Evolutionary conservation across 64 coral and sea anemone species (phyloP).

Genomic region (Anthopleura sola): DNA sequence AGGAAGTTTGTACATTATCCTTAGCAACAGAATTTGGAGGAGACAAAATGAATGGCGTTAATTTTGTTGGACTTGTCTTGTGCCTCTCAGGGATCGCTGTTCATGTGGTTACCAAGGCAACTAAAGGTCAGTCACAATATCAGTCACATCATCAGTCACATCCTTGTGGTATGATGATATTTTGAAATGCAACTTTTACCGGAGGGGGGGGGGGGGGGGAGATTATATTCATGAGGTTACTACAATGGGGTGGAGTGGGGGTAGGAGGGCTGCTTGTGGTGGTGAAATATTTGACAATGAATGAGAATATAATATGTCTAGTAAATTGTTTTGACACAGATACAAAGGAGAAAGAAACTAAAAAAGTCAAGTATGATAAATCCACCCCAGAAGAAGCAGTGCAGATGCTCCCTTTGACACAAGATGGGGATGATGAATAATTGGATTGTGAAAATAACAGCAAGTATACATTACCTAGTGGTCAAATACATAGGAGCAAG

Average conservation of each 20-base stretch:
- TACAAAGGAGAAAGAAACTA: background rate
- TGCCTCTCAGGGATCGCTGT: slow-evolving; percentile 83
- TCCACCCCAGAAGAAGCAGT: slow-evolving; percentile 6
- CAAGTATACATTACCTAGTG: background rate
- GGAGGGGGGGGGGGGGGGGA: no score
- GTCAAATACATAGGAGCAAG: no score
- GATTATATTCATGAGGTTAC: no score
- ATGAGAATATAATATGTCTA: background rate
- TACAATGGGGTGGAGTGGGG: no score
- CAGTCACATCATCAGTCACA: no score
- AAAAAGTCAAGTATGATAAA: slow-evolving; percentile 13
- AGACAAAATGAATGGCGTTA: slow-evolving; percentile 84
- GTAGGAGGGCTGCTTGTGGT: no score
- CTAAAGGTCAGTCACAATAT: background rate
- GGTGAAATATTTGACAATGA: no score
- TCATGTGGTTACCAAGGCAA: slow-evolving; percentile 82
- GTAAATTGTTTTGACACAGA: background rate
- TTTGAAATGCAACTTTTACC: no score
- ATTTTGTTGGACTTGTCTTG: slow-evolving; percentile 85
- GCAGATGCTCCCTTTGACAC: slow-evolving; percentile 8
- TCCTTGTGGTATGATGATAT: no score
- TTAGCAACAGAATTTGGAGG: slow-evolving; percentile 89
- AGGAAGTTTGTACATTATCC: slow-evolving; percentile 88
- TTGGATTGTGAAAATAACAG: slow-evolving; percentile 19
- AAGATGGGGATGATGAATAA: slow-evolving; percentile 16